Evolutionary conservation across 2,113 vertebrate genomes (phyloP).

Genomic region (Fulica atra): DNA sequence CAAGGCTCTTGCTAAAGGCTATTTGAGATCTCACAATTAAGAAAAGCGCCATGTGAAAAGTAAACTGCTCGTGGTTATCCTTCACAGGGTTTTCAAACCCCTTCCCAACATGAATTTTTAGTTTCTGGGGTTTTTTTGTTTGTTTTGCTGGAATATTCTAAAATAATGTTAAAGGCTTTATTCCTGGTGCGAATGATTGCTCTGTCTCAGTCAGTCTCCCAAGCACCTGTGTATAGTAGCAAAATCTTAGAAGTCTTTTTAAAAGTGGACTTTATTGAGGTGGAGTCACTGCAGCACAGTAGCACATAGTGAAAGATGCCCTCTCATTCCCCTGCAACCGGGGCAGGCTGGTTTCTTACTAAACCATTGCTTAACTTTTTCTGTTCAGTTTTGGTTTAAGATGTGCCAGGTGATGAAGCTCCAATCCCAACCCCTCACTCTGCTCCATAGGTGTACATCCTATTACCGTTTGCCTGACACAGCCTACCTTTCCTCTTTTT

Average conservation of each 20-base stretch:
- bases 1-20: background rate
- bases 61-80: background rate
- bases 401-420: background rate
- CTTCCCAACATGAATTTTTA: background rate
- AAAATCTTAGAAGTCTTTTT: background rate
- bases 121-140: background rate
- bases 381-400: background rate
- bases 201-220: background rate
- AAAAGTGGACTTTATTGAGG: background rate
- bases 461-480: background rate
- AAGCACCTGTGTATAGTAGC: background rate
- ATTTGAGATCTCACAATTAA: background rate
- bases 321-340: background rate
- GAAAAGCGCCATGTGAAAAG: background rate
- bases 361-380: background rate
- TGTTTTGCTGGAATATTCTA: background rate
- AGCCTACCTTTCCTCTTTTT: background rate
- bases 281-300: background rate
- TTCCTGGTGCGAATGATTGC: background rate
- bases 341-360: background rate
- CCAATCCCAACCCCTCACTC: background rate
- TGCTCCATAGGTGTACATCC: background rate
- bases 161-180: background rate
- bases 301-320: background rate
- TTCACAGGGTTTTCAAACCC: background rate